These are phyloP conservation scores for Apodemus sylvaticus DNA, from an alignment of 2,113 vertebrate genomes.

Conservation along the genomic window DNA sequence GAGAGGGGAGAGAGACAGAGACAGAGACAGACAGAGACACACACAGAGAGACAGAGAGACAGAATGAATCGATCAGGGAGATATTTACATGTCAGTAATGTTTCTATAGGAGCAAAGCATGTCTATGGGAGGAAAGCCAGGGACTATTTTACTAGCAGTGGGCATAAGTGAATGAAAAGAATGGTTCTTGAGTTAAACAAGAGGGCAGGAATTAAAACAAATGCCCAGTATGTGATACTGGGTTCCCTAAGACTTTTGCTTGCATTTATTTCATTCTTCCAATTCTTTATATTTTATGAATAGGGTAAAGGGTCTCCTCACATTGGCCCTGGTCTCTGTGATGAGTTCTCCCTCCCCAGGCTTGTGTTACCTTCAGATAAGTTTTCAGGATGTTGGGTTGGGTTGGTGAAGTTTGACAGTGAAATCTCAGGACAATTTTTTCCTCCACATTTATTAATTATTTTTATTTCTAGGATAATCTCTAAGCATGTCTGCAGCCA, in stretches of 20 bases:
- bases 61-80: too few species aligned
- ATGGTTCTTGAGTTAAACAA: background rate
- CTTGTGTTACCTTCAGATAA: conserved; percentile 26
- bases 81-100: background rate
- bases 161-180: too few species aligned
- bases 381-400: background rate
- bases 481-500: background rate
- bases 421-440: conserved; percentile 48
- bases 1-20: too few species aligned
- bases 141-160: background rate
- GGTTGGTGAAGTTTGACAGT: background rate
- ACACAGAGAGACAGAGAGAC: background rate
- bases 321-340: background rate
- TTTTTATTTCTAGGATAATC: conserved; percentile 13
- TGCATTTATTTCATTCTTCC: background rate
- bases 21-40: too few species aligned
- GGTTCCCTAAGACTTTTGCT: background rate
- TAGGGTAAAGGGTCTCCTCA: background rate
- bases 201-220: background rate
- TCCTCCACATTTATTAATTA: conserved; percentile 8
- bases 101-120: background rate
- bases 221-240: background rate
- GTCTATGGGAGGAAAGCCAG: background rate
- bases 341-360: conserved; percentile 2
- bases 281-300: background rate